phyloP scores from a whole-genome alignment of 2,888 invertebrate species.

The Nomada hirtipes region DNA sequence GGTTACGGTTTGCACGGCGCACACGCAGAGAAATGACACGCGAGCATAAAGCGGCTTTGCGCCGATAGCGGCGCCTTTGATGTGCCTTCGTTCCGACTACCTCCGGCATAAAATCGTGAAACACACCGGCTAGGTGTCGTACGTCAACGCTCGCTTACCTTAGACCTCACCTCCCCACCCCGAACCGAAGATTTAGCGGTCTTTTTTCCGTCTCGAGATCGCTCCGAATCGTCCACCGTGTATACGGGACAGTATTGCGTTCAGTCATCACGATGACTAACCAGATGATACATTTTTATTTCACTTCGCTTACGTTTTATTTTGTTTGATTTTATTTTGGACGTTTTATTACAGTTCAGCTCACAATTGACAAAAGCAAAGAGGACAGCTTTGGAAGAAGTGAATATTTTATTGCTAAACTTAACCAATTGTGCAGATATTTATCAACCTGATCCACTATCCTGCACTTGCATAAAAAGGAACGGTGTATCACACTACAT shows the following conservation, averaged over 20 bases:
- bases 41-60: constrained; percentile 74
- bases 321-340: too few relatives aligned
- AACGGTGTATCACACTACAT: too few relatives aligned
- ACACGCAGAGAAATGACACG: constrained; percentile 57
- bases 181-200: constrained; percentile 10
- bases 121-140: constrained; percentile 68
- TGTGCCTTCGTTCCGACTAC: constrained; percentile 70
- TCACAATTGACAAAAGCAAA: too few relatives aligned
- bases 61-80: constrained; percentile 83
- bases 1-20: constrained; percentile 24
- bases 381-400: too few relatives aligned
- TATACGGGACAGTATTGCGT: background rate
- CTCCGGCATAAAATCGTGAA: constrained; percentile 70
- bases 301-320: background rate
- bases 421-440: too few relatives aligned
- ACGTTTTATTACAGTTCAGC: too few relatives aligned
- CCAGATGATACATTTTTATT: background rate
- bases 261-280: background rate
- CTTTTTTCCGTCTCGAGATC: background rate
- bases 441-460: too few relatives aligned
- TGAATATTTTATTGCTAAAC: too few relatives aligned
- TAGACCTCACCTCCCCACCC: constrained; percentile 13
- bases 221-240: background rate
- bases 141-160: constrained; percentile 53
- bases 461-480: too few relatives aligned